A percentile compares a stretch with the other conserved stretches of the same genome.
Conservation (phyloP, 1,140 invertebrate genomes). For the Aricia agestis region DNA sequence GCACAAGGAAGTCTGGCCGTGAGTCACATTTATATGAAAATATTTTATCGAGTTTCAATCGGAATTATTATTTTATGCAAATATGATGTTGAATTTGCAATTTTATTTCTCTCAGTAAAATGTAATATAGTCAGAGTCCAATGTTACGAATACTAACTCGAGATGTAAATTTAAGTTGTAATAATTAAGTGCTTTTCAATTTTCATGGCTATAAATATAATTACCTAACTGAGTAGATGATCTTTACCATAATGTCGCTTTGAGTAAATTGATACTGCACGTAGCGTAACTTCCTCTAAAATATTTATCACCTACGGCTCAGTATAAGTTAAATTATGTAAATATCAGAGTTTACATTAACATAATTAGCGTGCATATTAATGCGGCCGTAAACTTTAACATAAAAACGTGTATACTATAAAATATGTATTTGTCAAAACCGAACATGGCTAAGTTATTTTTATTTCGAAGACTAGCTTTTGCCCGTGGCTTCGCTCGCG, state of each 20-base stretch:
- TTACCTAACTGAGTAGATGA: background rate
- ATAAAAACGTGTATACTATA: background rate
- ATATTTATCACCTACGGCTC: slow-evolving; percentile 7
- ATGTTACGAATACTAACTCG: background rate
- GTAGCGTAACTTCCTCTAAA: slow-evolving; percentile 7
- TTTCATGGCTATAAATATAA: background rate
- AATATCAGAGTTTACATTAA: slow-evolving; percentile 9
- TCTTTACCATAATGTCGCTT: background rate
- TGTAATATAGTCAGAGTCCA: background rate
- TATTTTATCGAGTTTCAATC: no score
- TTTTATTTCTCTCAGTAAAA: background rate
- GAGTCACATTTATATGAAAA: slow-evolving; percentile 36
- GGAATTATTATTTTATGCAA: no score
- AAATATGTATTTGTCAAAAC: slow-evolving; percentile 1
- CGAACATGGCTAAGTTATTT: background rate
- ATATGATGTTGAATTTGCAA: background rate
- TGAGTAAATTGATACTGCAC: background rate
- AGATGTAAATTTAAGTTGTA: background rate
- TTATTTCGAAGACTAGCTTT: background rate
- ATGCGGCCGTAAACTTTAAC: background rate
- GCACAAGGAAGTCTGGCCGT: slow-evolving; percentile 72
- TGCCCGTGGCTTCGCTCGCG: no score
- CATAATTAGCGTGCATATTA: slow-evolving; percentile 11
- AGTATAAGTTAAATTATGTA: slow-evolving; percentile 11
- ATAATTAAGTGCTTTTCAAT: background rate